Evolutionary conservation across 1,140 invertebrate species (phyloP).

Genomic region (Chrysoperla carnea): DNA sequence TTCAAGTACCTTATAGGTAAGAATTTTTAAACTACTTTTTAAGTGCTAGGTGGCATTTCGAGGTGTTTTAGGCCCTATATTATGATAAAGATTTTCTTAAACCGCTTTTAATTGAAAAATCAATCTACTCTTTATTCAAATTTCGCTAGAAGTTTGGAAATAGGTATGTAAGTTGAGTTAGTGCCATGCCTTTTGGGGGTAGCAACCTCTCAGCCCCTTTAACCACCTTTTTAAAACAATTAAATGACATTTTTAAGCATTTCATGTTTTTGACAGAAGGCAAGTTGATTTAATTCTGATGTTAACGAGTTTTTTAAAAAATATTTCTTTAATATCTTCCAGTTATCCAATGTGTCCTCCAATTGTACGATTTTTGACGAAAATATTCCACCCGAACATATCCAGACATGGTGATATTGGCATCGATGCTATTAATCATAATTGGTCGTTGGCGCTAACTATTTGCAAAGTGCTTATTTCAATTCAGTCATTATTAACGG

Average conservation of each 20-base stretch:
- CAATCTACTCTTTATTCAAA: too few relatives aligned
- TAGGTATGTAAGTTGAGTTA: too few relatives aligned
- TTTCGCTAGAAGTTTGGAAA: too few relatives aligned
- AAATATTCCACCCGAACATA: conserved; percentile 89
- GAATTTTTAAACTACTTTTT: background rate
- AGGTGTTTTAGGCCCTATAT: background rate
- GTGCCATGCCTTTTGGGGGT: too few relatives aligned
- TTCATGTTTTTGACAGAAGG: too few relatives aligned
- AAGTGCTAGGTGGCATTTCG: background rate
- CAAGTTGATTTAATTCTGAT: too few relatives aligned
- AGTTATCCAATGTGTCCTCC: conserved; percentile 88
- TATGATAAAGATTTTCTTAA: background rate
- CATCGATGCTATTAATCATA: conserved; percentile 87
- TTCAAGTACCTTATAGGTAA: conserved; percentile 65
- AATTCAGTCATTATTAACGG: conserved; percentile 81
- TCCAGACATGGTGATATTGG: conserved; percentile 92
- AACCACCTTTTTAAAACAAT: too few relatives aligned
- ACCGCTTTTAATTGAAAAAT: background rate
- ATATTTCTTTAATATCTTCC: conserved; percentile 12
- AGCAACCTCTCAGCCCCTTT: too few relatives aligned
- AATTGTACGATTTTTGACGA: conserved; percentile 72
- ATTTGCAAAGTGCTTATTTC: conserved; percentile 80
- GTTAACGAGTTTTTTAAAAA: too few relatives aligned
- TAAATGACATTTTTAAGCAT: too few relatives aligned
- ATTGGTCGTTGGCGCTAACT: conserved; percentile 86